Percentiles rank a stretch among this genome's conserved stretches.
Conservation (phyloP, 2,797 vertebrate genomes). For the Tapera naevia region DNA sequence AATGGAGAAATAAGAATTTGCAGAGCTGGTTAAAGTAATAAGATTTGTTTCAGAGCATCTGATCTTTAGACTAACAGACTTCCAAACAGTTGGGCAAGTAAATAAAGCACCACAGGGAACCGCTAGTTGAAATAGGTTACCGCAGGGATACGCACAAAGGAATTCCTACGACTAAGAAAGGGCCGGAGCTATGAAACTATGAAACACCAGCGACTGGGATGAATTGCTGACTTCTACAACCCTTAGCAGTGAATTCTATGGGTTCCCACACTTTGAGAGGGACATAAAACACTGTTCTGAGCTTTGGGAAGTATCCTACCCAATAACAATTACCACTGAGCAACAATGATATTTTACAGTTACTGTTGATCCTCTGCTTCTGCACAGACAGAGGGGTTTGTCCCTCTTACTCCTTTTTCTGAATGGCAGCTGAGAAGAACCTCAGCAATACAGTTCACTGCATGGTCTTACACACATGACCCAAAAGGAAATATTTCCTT, state of each 20-base stretch:
- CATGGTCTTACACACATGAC: accelerated
- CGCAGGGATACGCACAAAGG: conserved; percentile 80
- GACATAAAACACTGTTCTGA: neutral
- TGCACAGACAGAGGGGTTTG: neutral
- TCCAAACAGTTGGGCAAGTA: conserved; percentile 89
- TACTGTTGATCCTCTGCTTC: neutral
- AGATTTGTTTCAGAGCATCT: conserved; percentile 89
- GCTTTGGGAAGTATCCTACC: neutral
- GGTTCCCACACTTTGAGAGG: neutral
- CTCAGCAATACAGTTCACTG: neutral
- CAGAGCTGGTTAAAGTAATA: conserved; percentile 85
- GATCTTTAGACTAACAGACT: conserved; percentile 88
- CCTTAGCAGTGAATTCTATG: neutral
- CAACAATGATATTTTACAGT: neutral
- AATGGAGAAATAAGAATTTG: conserved; percentile 79
- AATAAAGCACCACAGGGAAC: conserved; percentile 87
- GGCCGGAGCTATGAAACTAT: conserved; percentile 63
- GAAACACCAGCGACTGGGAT: conserved; percentile 69
- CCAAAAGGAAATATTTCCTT: neutral
- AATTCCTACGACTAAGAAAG: conserved; percentile 81
- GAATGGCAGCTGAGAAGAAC: neutral
- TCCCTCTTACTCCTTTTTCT: neutral
- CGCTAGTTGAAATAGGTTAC: conserved; percentile 85
- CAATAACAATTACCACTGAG: neutral
- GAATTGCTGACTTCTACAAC: conserved; percentile 61